A percentile compares a stretch with the other conserved stretches of the same genome.
These are phyloP conservation scores for Dipodomys merriami DNA, from an alignment of 2,113 vertebrate genomes.

Conservation along the genomic window DNA sequence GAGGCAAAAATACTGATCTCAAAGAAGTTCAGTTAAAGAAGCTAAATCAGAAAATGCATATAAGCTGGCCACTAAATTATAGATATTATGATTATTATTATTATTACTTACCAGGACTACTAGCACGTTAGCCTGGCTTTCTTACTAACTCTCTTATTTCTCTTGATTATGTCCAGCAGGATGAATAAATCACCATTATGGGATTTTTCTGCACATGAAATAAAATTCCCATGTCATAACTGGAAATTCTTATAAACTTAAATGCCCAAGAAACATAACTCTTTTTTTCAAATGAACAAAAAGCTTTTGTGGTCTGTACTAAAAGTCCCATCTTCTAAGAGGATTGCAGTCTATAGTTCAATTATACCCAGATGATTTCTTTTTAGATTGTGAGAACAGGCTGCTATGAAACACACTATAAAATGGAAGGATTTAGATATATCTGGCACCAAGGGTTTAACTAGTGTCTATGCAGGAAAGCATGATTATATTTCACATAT, in stretches of 20 bases:
- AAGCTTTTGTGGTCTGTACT: background rate
- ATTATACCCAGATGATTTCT: background rate
- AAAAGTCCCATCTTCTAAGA: slow-evolving; percentile 2
- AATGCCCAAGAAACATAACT: background rate
- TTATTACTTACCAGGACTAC: background rate
- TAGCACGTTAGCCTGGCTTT: background rate
- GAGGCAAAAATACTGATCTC: background rate
- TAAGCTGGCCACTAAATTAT: background rate
- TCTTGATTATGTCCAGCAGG: background rate
- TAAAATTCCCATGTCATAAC: background rate
- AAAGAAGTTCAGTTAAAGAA: background rate
- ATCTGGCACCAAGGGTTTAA: slow-evolving; percentile 26
- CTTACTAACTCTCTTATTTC: background rate
- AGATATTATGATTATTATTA: background rate
- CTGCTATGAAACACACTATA: background rate
- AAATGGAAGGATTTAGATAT: background rate
- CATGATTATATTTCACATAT: slow-evolving; percentile 7
- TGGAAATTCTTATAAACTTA: slow-evolving; percentile 28
- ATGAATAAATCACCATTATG: slow-evolving; percentile 15
- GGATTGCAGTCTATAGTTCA: background rate
- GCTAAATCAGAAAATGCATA: slow-evolving; percentile 8
- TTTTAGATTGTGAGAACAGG: slow-evolving; percentile 3
- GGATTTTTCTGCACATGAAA: slow-evolving; percentile 8
- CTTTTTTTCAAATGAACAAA: background rate
- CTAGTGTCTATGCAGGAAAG: background rate